Evolutionary conservation across 2,888 invertebrate species (phyloP), one percentile per base, ranked within the genome.

Genomic region (Drosophila stalkeri): DNA sequence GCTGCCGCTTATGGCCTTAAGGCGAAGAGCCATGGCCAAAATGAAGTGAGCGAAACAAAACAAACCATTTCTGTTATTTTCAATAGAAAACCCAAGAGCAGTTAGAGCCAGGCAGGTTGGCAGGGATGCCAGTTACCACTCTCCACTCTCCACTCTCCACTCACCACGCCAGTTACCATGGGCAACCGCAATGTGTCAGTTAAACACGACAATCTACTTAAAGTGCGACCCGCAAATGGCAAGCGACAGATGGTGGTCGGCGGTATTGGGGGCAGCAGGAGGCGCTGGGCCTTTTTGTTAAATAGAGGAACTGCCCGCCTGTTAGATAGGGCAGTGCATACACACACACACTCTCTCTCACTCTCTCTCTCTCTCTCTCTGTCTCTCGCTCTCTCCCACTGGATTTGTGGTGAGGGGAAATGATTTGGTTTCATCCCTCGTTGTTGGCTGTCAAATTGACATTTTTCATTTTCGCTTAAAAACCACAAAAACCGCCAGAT

Each of bases 131-230:
- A n/a, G 23, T 31, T 27, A n/a, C 41, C 47, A 46, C 12, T 12
- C 9, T 1, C 12, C 44, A 6, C 12, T 43, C 11, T 0, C 35
- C 54, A 33, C 18, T 37, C 35, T 14, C 54, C 46, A 56, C 12
- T 16, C 12, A 3, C 12, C 35, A 37, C 12, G 8, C 46, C 46
- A 20, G 43, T 33, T 46, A 39, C 57, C 49, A 61, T 41, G 35
- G 56, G 52, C 46, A 74, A 70, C 77, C 85, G 64, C 74, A 78
- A 78, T 66, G 82, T 84, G 74, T 81, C 74, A 84, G 82, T 74
- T 77, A 64, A 31, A 81, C 81, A 84, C 85, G 82, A 81, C 85
- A 84, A 87, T 87, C 82, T 84, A 89, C 85, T 84, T 87, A 75
- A 68, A 69, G 77, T 57, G 59, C 54, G 49, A 54, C 71, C 72